A percentile compares a stretch with the other conserved stretches of the same genome.
phyloP scores from a whole-genome alignment of 2,113 vertebrate genomes.

The Spea bombifrons region DNA sequence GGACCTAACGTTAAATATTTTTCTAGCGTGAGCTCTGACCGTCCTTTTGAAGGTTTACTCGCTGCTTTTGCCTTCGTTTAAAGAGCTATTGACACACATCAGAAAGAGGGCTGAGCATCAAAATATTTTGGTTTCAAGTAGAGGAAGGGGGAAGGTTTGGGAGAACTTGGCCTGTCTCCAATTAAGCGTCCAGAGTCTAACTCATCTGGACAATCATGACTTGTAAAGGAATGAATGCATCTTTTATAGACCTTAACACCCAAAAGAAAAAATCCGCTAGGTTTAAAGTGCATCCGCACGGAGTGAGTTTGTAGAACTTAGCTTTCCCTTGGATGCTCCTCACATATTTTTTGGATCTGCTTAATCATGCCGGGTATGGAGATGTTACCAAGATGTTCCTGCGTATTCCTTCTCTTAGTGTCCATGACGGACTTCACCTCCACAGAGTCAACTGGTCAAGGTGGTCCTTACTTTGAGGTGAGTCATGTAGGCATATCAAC shows the following conservation, averaged over 20 bases:
- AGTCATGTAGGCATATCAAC: neutral
- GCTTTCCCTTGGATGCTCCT: conserved; percentile 19
- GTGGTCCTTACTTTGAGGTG: conserved; percentile 25
- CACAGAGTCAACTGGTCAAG: neutral
- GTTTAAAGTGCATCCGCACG: conserved; percentile 48
- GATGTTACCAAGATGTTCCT: neutral
- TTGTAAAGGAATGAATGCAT: conserved; percentile 59
- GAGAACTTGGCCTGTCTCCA: conserved; percentile 55
- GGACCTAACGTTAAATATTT: conserved; percentile 15
- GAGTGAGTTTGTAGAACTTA: conserved; percentile 14
- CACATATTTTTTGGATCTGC: neutral
- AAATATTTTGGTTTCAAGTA: conserved; percentile 53
- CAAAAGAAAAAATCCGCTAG: conserved; percentile 33
- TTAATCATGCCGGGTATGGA: conserved; percentile 9
- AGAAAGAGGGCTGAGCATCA: conserved; percentile 43
- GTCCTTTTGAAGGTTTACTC: conserved; percentile 17
- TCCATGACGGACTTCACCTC: neutral
- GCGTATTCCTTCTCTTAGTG: neutral
- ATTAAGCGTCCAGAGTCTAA: conserved; percentile 53
- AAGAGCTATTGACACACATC: conserved; percentile 47
- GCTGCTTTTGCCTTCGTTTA: conserved; percentile 29
- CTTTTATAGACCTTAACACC: conserved; percentile 54
- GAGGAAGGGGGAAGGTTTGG: conserved; percentile 37
- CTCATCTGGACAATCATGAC: conserved; percentile 55
- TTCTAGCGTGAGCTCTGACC: neutral